These are phyloP conservation scores for Cerceris rybyensis DNA, from an alignment of 2,888 invertebrate species.

Conservation along the genomic window DNA sequence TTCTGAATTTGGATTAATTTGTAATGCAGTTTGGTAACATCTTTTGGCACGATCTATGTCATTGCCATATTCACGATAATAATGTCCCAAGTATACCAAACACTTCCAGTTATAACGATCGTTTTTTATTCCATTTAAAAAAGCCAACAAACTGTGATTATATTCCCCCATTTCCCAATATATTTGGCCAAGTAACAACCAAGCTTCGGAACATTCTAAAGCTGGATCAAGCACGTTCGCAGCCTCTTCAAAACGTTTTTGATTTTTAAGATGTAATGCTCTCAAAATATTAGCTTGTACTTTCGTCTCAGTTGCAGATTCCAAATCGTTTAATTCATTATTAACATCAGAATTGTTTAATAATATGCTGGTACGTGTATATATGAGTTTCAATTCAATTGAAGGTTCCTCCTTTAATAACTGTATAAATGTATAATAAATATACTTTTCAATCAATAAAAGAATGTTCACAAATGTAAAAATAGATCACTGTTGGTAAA, in stretches of 20 bases:
- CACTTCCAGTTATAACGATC: slow-evolving; percentile 89
- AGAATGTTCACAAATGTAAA: not conserved
- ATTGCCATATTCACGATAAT: slow-evolving; percentile 85
- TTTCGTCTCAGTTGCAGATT: slow-evolving; percentile 37
- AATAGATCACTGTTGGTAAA: not conserved
- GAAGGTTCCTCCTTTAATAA: slow-evolving; percentile 55
- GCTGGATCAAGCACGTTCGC: slow-evolving; percentile 83
- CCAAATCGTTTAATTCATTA: slow-evolving; percentile 31
- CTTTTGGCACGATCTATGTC: slow-evolving; percentile 90
- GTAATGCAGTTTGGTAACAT: slow-evolving; percentile 93
- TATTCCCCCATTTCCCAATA: slow-evolving; percentile 85
- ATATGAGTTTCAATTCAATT: slow-evolving; percentile 64
- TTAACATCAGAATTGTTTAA: slow-evolving; percentile 79
- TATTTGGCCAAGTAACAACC: slow-evolving; percentile 85
- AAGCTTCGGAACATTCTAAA: slow-evolving; percentile 83
- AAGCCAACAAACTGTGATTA: slow-evolving; percentile 85
- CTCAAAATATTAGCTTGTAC: slow-evolving; percentile 80
- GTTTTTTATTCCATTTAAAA: slow-evolving; percentile 85
- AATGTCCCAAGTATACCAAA: slow-evolving; percentile 90
- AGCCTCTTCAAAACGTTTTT: slow-evolving; percentile 84
- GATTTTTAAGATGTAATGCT: slow-evolving; percentile 83
- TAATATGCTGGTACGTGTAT: slow-evolving; percentile 80
- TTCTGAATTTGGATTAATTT: slow-evolving; percentile 87
- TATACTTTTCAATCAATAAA: slow-evolving; percentile 22
- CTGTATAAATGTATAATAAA: slow-evolving; percentile 53